These are phyloP conservation scores for Uloborus diversus DNA, from an alignment of 1,140 invertebrate genomes.

Conservation along the genomic window DNA sequence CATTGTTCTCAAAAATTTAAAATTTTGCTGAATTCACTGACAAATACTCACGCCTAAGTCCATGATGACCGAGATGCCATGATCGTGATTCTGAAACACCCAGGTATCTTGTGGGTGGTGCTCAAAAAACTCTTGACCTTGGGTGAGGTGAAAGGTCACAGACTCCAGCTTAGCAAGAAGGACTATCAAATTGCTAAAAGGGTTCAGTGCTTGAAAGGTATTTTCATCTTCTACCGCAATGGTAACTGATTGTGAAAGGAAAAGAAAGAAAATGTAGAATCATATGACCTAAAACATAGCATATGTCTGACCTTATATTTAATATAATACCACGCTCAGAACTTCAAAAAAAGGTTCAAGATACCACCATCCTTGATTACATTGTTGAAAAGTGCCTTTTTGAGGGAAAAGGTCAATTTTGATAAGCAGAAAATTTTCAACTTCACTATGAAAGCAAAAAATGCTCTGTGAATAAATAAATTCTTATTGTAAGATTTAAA, in stretches of 20 bases:
- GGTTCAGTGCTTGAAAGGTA: slow-evolving; percentile 13
- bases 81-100: slow-evolving; percentile 28
- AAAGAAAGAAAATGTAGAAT: no score
- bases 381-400: background rate
- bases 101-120: slow-evolving; percentile 46
- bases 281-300: no score
- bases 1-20: no score
- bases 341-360: no score
- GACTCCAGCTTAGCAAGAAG: slow-evolving; percentile 27
- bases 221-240: slow-evolving; percentile 40
- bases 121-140: slow-evolving; percentile 36
- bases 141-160: slow-evolving; percentile 40
- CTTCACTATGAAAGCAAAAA: no score
- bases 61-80: slow-evolving; percentile 39
- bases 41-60: slow-evolving; percentile 51
- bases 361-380: no score
- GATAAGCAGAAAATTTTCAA: no score
- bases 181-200: slow-evolving; percentile 10
- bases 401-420: background rate
- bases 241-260: background rate
- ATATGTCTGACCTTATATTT: no score
- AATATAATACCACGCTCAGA: no score
- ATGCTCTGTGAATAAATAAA: no score
- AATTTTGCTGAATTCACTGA: no score
- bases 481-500: no score